A percentile compares a stretch with the other conserved stretches of the same genome.
Conservation (phyloP, 2,888 invertebrate species). For the Spatulosminthurus flaviceps region DNA sequence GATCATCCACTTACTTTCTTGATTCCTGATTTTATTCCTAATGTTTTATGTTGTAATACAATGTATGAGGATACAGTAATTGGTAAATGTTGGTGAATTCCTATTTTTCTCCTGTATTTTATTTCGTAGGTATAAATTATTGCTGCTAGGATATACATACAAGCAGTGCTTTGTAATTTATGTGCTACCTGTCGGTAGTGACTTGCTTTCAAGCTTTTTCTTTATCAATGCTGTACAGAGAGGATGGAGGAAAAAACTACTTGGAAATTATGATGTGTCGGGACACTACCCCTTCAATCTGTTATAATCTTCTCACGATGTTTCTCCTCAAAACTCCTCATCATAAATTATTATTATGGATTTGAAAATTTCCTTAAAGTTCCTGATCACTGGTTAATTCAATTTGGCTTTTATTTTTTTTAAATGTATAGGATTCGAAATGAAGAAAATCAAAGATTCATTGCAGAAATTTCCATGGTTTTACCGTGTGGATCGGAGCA, state of each 20-base stretch:
- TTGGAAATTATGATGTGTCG: background rate
- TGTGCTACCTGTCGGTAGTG: too few relatives aligned
- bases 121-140: too few relatives aligned
- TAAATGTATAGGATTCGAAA: conserved; percentile 53
- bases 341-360: background rate
- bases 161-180: too few relatives aligned
- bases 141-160: too few relatives aligned
- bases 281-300: background rate
- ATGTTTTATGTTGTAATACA: too few relatives aligned
- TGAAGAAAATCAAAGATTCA: conserved; percentile 62
- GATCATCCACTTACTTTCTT: conserved; percentile 6
- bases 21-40: background rate
- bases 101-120: too few relatives aligned
- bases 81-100: too few relatives aligned
- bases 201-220: background rate
- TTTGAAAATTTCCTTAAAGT: background rate
- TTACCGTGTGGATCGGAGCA: conserved; percentile 62
- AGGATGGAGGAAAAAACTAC: too few relatives aligned
- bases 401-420: conserved; percentile 2
- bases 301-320: conserved; percentile 9
- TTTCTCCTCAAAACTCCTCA: background rate
- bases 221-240: too few relatives aligned
- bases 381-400: background rate
- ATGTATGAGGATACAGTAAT: too few relatives aligned
- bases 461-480: conserved; percentile 63